Percentiles rank a stretch among this genome's conserved stretches.
Evolutionary conservation across 2,888 invertebrate species (phyloP).

Genomic region (Acanthococcus lagerstroemiae): DNA sequence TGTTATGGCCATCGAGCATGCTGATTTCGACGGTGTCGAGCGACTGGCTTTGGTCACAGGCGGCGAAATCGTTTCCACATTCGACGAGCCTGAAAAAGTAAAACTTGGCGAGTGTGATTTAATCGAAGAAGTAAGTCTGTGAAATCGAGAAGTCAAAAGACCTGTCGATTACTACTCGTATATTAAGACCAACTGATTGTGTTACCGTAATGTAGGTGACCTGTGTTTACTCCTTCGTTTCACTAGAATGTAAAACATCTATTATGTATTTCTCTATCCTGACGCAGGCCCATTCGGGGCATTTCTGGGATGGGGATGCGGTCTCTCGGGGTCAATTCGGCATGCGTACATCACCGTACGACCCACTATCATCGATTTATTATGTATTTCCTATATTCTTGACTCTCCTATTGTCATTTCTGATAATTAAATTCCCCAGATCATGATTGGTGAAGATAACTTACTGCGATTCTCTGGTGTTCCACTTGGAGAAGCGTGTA

Average conservation of each 20-base stretch:
- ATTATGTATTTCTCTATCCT: too few species aligned
- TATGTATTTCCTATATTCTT: neutral
- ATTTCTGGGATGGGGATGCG: too few species aligned
- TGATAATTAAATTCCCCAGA: constrained; percentile 41
- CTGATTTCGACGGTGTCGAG: constrained; percentile 99
- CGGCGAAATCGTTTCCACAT: constrained; percentile 97
- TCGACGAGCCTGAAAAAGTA: constrained; percentile 83
- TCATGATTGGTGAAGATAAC: constrained; percentile 97
- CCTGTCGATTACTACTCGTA: neutral
- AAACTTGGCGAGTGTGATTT: constrained; percentile 88
- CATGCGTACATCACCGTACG: too few species aligned
- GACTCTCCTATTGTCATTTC: constrained; percentile 25
- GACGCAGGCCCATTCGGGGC: too few species aligned
- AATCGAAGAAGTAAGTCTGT: constrained; percentile 79
- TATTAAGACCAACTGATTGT: neutral
- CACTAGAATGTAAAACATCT: neutral
- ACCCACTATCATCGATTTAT: constrained; percentile 11
- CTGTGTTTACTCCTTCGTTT: neutral
- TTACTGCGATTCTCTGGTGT: constrained; percentile 91
- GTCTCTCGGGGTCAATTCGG: too few species aligned
- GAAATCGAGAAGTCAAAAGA: too few species aligned
- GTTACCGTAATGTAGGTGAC: neutral
- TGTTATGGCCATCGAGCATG: constrained; percentile 99
- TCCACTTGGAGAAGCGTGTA: constrained; percentile 90
- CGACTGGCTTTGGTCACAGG: constrained; percentile 92